These are phyloP conservation scores for Nannospalax galili DNA, from an alignment of 2,113 vertebrate species.

Conservation along the genomic window DNA sequence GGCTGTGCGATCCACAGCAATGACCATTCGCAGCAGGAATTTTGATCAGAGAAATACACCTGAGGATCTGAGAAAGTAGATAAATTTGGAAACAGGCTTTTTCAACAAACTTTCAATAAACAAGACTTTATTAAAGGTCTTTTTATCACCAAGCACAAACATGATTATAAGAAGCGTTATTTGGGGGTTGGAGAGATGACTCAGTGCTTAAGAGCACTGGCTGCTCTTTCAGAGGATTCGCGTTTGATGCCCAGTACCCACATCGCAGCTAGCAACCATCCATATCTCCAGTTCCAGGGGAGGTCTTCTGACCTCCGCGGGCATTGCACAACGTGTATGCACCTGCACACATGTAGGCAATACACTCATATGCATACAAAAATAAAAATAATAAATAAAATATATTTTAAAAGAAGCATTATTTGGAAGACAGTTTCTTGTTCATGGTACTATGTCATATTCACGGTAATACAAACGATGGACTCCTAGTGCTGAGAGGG, in stretches of 20 bases:
- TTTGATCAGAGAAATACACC: neutral
- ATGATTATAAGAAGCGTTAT: neutral
- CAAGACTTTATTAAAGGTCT: neutral
- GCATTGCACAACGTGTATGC: no score
- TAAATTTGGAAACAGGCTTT: neutral
- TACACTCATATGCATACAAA: no score
- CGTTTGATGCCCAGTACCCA: no score
- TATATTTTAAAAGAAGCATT: neutral
- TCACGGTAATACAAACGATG: neutral
- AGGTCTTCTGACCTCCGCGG: no score
- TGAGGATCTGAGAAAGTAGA: neutral
- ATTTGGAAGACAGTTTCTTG: neutral
- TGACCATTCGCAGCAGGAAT: neutral
- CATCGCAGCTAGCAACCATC: no score
- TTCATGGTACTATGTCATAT: neutral
- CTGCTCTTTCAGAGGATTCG: no score
- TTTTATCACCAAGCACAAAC: neutral
- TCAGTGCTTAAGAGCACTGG: no score
- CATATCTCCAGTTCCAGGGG: no score
- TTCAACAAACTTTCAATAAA: constrained; percentile 17
- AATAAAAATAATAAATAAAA: neutral
- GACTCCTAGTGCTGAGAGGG: neutral
- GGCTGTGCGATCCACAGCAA: accelerated
- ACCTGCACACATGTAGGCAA: no score
- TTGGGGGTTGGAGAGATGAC: neutral